A percentile compares a stretch with the other conserved stretches of the same genome.
Conservation (phyloP, 2,888 invertebrate species). For the Coelopa pilipes region DNA sequence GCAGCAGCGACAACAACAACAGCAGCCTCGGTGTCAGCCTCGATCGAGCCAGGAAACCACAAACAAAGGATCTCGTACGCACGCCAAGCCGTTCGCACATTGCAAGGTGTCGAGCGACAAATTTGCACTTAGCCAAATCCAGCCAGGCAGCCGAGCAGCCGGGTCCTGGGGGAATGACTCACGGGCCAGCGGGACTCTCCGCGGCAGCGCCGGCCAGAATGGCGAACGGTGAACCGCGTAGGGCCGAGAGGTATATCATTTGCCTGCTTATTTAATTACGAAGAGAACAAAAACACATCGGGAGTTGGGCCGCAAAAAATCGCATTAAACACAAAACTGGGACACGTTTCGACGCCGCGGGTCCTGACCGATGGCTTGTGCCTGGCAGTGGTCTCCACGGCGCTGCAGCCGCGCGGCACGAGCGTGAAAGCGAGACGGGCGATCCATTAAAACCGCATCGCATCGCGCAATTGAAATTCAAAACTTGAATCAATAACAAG, state of each 20-base stretch:
- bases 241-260: neutral
- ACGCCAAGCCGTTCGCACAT: too few species aligned
- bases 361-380: neutral
- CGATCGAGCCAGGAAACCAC: too few species aligned
- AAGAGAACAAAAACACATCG: too few species aligned
- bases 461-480: conserved; percentile 5
- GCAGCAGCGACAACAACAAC: neutral
- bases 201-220: too few species aligned
- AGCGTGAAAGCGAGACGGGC: neutral
- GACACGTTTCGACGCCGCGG: too few species aligned
- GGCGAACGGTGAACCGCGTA: neutral
- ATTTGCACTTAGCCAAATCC: conserved; percentile 6
- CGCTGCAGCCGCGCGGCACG: neutral
- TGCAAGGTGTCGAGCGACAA: conserved; percentile 23
- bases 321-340: too few species aligned
- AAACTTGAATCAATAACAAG: conserved; percentile 10
- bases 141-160: too few species aligned
- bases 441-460: neutral
- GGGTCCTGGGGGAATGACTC: too few species aligned
- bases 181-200: too few species aligned
- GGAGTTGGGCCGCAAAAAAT: too few species aligned
- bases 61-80: too few species aligned
- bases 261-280: neutral
- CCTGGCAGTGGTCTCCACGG: neutral
- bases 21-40: too few species aligned